Evolutionary conservation across 2,888 invertebrate species (phyloP), one percentile per base, ranked within the genome.

Genomic region (Anoplius nigerrimus): DNA sequence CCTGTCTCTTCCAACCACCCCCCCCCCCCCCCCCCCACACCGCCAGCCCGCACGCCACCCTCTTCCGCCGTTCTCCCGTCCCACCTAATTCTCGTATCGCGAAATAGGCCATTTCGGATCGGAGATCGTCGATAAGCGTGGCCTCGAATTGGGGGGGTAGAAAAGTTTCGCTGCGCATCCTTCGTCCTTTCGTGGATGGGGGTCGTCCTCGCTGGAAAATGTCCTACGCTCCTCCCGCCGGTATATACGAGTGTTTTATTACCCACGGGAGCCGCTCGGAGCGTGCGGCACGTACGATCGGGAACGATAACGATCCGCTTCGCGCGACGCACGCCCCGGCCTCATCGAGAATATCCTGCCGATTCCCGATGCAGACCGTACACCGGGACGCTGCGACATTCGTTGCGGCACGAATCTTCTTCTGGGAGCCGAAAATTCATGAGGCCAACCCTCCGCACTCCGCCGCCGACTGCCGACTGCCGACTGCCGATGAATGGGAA

Each of bases 41-140:
- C n/a, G n/a, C n/a, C n/a, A n/a, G n/a, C n/a, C n/a, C n/a, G n/a
- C n/a, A n/a, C n/a, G n/a, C n/a, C n/a, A n/a, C n/a, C n/a, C n/a
- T n/a, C n/a, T n/a, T 34, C 11, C 11, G 34, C 34, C 34, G 11
- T 24, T 6, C 6, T 24, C 34, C 34, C 34, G 11, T 34, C 34
- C 34, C 34, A 2, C 11, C 11, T 57, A 55, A 72, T 68, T 66
- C 69, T 75, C 64, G 60, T 68, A 72, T 76, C 82, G 77, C 85
- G 84, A 86, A 86, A 85, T 85, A 18, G 83, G 71, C 81, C 75
- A 83, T 85, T 83, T 79, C 81, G 82, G 75, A 79, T 79, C 76
- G 76, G 80, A 83, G 82, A 86, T 86, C 75, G 71, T 62, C 75
- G 84, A 84, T 84, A 83, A 82, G 81, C 74, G 70, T 72, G 51